Conservation (phyloP, 2,113 vertebrate genomes). For the Orientallactaga bullata region DNA sequence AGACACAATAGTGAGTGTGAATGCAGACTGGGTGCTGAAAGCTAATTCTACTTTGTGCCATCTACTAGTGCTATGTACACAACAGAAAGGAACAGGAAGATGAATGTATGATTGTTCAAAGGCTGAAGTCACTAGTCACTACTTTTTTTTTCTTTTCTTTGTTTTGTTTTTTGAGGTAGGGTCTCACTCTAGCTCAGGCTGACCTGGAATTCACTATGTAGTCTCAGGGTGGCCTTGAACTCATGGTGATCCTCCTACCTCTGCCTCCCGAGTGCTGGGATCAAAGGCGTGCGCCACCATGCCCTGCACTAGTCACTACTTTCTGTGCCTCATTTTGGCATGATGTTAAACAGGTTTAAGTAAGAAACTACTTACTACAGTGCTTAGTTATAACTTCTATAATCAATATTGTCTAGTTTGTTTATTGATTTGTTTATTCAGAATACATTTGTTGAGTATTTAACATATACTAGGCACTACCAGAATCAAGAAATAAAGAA, state of each 20-base stretch:
- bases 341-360: conserved; percentile 48
- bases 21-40: background rate
- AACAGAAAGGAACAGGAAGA: conserved; percentile 13
- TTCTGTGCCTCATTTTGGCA: background rate
- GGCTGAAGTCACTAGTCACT: background rate
- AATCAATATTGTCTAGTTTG: conserved; percentile 12
- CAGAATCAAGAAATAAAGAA: conserved; percentile 18
- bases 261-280: too few relatives aligned
- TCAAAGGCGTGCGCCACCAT: too few relatives aligned
- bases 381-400: background rate
- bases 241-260: too few relatives aligned
- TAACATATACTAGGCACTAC: background rate
- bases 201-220: too few relatives aligned
- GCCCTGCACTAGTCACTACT: background rate
- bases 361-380: conserved; percentile 10
- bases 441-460: conserved; percentile 33
- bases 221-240: too few relatives aligned
- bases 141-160: too few relatives aligned
- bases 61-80: background rate
- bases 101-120: background rate
- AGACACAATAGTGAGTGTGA: background rate
- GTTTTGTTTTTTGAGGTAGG: too few relatives aligned
- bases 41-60: background rate
- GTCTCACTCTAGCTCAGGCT: too few relatives aligned
- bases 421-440: conserved; percentile 49